These are phyloP conservation scores for Myoxocephalus aenaeus DNA, from an alignment of 2,797 vertebrate species.

Conservation along the genomic window DNA sequence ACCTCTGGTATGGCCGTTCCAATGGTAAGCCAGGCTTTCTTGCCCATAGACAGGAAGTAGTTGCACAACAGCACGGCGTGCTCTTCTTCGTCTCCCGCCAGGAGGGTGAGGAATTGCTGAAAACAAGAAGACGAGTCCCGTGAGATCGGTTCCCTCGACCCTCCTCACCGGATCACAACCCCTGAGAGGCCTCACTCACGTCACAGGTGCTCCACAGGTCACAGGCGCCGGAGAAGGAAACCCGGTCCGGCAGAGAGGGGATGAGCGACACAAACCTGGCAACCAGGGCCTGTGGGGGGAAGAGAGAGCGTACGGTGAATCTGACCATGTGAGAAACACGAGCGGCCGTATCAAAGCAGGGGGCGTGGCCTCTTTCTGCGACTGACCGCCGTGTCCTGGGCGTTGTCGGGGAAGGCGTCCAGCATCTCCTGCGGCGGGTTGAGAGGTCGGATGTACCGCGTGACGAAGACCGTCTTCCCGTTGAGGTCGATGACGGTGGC, in stretches of 20 bases:
- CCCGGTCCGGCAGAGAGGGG: constrained; percentile 92
- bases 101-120: constrained; percentile 95
- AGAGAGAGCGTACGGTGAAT: neutral
- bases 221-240: constrained; percentile 92
- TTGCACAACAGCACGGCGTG: constrained; percentile 95
- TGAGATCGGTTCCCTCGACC: neutral
- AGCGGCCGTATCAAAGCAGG: neutral
- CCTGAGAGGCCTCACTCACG: constrained; percentile 81
- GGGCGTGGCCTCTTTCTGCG: neutral
- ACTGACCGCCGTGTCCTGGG: constrained; percentile 83
- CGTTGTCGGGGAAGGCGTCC: constrained; percentile 76
- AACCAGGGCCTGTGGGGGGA: constrained; percentile 85
- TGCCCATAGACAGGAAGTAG: constrained; percentile 95
- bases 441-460: constrained; percentile 90
- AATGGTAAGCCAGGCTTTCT: constrained; percentile 93
- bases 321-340: neutral
- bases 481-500: constrained; percentile 92
- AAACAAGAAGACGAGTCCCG: constrained; percentile 9
- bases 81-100: constrained; percentile 96
- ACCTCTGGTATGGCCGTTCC: constrained; percentile 97
- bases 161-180: neutral
- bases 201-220: constrained; percentile 97
- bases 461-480: constrained; percentile 94
- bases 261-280: constrained; percentile 93
- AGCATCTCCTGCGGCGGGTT: constrained; percentile 92